A percentile compares a stretch with the other conserved stretches of the same genome.
These are phyloP conservation scores for Clinocottus analis DNA, from an alignment of 2,113 vertebrate genomes.

Conservation along the genomic window DNA sequence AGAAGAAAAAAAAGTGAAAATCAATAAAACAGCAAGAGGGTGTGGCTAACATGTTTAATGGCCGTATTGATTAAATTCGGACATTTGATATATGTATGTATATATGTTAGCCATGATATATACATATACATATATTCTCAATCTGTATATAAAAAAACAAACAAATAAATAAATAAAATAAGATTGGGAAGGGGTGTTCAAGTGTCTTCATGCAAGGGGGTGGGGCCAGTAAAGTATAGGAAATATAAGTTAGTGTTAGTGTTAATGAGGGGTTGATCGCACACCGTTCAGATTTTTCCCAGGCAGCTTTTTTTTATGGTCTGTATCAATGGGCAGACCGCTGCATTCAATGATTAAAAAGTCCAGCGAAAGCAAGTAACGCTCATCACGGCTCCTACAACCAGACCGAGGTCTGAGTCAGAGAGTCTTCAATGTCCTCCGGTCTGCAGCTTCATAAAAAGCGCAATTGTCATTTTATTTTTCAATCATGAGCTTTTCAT, in stretches of 20 bases:
- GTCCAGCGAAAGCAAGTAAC: conserved; percentile 76
- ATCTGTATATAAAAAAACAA: conserved; percentile 56
- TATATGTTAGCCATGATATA: conserved; percentile 79
- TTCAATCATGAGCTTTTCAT: conserved; percentile 2
- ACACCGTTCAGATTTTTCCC: conserved; percentile 65
- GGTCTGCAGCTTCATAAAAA: conserved; percentile 23
- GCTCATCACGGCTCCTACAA: neutral
- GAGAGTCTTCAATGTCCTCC: neutral
- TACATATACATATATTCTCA: conserved; percentile 82
- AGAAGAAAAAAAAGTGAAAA: conserved; percentile 14
- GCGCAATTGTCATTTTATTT: conserved; percentile 22
- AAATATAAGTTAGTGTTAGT: conserved; percentile 78
- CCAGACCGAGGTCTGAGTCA: neutral
- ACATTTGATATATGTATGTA: conserved; percentile 80
- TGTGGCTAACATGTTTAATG: conserved; percentile 74
- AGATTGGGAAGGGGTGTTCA: conserved; percentile 16
- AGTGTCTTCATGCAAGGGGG: conserved; percentile 73
- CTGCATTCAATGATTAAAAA: conserved; percentile 16
- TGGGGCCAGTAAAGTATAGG: conserved; percentile 67
- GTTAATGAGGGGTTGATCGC: conserved; percentile 74
- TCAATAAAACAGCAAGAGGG: conserved; percentile 44
- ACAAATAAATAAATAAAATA: conserved; percentile 4
- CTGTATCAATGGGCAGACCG: conserved; percentile 49
- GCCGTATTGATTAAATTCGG: conserved; percentile 72
- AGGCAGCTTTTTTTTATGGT: conserved; percentile 37